Evolutionary conservation across 2,888 invertebrate species (phyloP), one percentile per base, ranked within the genome.

Genomic region (Arrhopalites spinosus): DNA sequence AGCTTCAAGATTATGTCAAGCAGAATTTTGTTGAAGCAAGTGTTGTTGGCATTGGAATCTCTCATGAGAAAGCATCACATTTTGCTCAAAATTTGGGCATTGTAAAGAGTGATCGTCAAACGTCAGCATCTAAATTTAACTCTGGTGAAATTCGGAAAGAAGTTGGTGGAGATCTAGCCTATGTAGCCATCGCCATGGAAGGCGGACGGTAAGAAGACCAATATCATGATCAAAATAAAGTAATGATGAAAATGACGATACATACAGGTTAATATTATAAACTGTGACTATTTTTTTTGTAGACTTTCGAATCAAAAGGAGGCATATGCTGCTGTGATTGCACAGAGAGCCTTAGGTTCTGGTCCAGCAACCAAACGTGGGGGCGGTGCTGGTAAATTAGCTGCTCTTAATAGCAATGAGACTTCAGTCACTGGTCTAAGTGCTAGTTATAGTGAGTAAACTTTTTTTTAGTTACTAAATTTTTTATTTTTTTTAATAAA

Each of bases 1-100:
- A 88, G 88, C 85, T 96, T 80, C 89, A 90, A 83, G 91, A 93
- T 84, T 96, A 89, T 84, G 90, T 91, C 2, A 86, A 87, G 76
- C 87, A 86, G 72, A 89, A 90, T 82, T 90, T 91, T 84, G 87
- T 88, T 53, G 90, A 93, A 70, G 91, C 93, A 77, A 92, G 93
- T n/a, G 90, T 98, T 30, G 90, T 92, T 59, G 93, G 93, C 45
- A 87, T 93, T 70, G 97, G 97, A 61, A 88, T 94, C 45, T 89
- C 90, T 69, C 90, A 91, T 80, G 87, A 88, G 11, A 84, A 88
- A 5, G 85, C 93, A 13, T 85, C 88, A 3, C 87, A 88, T n/a
- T 89, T 89, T 83, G 91, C 90, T 17, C 87, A 88, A 79, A 85
- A 85, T 43, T 85, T 92, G 67, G 84, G 86, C 27, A 84, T 91